Conservation (phyloP, 2,113 vertebrate species). For the Pelobates fuscus region DNA sequence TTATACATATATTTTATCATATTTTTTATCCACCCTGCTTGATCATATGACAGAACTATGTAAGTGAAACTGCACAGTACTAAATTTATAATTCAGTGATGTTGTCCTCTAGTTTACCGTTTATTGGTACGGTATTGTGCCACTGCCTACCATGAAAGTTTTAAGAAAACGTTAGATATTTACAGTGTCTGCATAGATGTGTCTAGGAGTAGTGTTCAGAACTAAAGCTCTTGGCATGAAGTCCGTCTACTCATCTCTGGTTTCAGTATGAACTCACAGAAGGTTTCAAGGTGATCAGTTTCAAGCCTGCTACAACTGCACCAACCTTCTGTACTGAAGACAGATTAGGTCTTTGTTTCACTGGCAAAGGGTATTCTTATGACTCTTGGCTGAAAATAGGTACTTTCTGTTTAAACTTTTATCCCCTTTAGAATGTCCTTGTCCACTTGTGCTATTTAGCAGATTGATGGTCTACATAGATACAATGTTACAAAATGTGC, state of each 20-base stretch:
- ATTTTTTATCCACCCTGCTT: no score
- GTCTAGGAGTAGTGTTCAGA: background rate
- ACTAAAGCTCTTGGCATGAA: slow-evolving; percentile 2
- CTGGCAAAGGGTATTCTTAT: slow-evolving; percentile 12
- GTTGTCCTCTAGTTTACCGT: no score
- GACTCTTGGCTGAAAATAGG: slow-evolving; percentile 16
- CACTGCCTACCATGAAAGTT: no score
- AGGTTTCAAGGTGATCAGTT: slow-evolving; percentile 20
- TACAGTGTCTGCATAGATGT: no score
- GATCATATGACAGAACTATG: no score
- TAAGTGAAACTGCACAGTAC: no score
- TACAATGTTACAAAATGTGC: background rate
- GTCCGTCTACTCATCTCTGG: background rate
- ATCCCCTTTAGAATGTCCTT: slow-evolving; percentile 1
- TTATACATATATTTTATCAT: no score
- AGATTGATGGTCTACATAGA: background rate
- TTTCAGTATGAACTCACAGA: slow-evolving; percentile 6
- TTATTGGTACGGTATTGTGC: no score
- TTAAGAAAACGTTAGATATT: no score
- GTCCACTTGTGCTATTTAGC: background rate
- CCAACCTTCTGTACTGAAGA: slow-evolving; percentile 16
- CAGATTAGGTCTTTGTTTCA: slow-evolving; percentile 24
- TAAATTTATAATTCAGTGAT: no score
- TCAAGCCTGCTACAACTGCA: slow-evolving; percentile 16
- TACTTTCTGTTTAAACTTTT: slow-evolving; percentile 16